These are phyloP conservation scores for Micrasema longulum DNA, from an alignment of 1,140 invertebrate genomes.

Conservation along the genomic window DNA sequence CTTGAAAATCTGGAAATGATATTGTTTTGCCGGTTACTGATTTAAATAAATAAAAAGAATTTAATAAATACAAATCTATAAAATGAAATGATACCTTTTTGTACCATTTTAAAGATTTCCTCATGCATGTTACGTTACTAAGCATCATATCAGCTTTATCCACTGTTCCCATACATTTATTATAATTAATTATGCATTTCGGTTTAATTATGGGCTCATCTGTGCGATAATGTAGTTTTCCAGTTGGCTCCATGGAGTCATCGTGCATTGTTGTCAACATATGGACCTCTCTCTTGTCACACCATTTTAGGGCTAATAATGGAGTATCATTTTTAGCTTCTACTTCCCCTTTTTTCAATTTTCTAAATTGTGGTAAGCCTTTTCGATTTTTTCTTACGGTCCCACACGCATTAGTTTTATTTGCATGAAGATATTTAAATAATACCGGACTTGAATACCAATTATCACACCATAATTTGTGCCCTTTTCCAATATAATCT, in stretches of 20 bases:
- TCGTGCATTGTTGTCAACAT: not conserved
- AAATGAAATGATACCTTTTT: slow-evolving; percentile 18
- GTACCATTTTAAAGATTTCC: slow-evolving; percentile 24
- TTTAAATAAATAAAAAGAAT: not conserved
- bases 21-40: not conserved
- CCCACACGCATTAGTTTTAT: not conserved
- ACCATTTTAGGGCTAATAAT: not conserved
- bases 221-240: not conserved
- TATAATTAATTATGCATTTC: not conserved
- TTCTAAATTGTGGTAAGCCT: not conserved
- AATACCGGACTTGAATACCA: not conserved
- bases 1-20: slow-evolving; percentile 6
- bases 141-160: slow-evolving; percentile 23
- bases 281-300: not conserved
- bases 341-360: not conserved
- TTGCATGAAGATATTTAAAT: not conserved
- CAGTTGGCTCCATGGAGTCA: not conserved
- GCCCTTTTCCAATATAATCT: slow-evolving; percentile 22
- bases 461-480: slow-evolving; percentile 21
- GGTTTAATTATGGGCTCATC: not conserved
- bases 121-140: not conserved
- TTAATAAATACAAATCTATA: slow-evolving; percentile 25
- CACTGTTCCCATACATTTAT: not conserved
- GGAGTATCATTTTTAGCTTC: not conserved
- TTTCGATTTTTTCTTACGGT: not conserved